Evolutionary conservation across 2,888 invertebrate species (phyloP).

Genomic region (Sympetrum striolatum): DNA sequence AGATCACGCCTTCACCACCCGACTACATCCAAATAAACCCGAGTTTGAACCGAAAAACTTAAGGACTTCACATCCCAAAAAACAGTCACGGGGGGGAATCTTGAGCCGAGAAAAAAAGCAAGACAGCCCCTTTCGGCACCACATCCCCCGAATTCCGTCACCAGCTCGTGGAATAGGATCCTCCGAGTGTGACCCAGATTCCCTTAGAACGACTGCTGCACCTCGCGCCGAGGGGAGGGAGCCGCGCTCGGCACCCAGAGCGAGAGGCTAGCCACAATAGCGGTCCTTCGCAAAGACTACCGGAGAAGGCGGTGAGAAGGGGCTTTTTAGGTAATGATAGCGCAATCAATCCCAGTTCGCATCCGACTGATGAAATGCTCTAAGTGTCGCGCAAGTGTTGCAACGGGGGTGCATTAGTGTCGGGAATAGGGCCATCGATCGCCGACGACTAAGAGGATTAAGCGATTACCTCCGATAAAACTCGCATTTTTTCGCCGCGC

Average conservation of each 20-base stretch:
- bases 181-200: slow-evolving; percentile 38
- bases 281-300: not conserved
- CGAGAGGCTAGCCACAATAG: not conserved
- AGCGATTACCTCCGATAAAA: too few relatives aligned
- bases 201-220: slow-evolving; percentile 22
- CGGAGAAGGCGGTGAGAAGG: not conserved
- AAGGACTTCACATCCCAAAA: too few relatives aligned
- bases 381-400: not conserved
- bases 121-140: not conserved
- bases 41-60: not conserved
- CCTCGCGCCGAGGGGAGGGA: not conserved
- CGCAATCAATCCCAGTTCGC: not conserved
- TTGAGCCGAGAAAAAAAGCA: too few relatives aligned
- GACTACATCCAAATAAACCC: too few relatives aligned
- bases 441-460: too few relatives aligned
- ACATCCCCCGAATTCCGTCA: not conserved
- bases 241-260: not conserved
- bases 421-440: too few relatives aligned
- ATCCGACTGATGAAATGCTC: not conserved
- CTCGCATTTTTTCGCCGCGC: too few relatives aligned
- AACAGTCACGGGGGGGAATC: too few relatives aligned
- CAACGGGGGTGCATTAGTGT: not conserved
- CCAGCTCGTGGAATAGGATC: slow-evolving; percentile 22
- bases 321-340: not conserved
- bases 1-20: too few relatives aligned